Evolutionary conservation across 23 tunicate genomes (phyloP).

Genomic region (Diplosoma virens): DNA sequence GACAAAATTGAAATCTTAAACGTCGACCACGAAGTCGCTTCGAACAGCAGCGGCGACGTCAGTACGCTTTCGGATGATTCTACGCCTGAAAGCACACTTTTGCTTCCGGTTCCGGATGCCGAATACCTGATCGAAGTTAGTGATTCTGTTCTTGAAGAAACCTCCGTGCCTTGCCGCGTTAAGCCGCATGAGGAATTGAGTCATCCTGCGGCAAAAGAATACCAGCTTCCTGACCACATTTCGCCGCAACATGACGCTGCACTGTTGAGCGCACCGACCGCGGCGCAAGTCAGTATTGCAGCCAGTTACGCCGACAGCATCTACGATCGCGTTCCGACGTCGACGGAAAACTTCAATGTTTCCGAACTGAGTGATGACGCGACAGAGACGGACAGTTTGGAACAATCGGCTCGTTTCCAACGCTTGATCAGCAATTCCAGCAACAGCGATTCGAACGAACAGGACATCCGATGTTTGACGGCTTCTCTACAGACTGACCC

Average conservation of each 20-base stretch:
- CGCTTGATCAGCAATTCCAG: too few relatives aligned
- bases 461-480: too few relatives aligned
- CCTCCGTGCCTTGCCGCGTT: constrained; percentile 27
- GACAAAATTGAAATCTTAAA: constrained; percentile 18
- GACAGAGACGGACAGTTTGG: constrained; percentile 62
- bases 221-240: constrained; percentile 51
- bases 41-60: constrained; percentile 29
- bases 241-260: background rate
- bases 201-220: constrained; percentile 19
- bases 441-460: too few relatives aligned
- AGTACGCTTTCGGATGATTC: constrained; percentile 44
- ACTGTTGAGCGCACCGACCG: background rate
- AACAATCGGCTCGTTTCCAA: constrained; percentile 6
- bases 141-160: constrained; percentile 51
- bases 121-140: constrained; percentile 33
- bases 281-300: constrained; percentile 53
- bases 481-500: background rate
- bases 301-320: constrained; percentile 69
- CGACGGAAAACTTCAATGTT: background rate
- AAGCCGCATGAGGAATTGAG: constrained; percentile 6
- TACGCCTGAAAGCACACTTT: background rate
- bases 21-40: background rate
- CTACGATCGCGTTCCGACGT: constrained; percentile 51
- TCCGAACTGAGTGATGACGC: constrained; percentile 67
- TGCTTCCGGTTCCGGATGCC: background rate